Base-by-base conservation (phyloP, 2,888 invertebrate genomes). In the Sarcophaga caerulescens region DNA sequence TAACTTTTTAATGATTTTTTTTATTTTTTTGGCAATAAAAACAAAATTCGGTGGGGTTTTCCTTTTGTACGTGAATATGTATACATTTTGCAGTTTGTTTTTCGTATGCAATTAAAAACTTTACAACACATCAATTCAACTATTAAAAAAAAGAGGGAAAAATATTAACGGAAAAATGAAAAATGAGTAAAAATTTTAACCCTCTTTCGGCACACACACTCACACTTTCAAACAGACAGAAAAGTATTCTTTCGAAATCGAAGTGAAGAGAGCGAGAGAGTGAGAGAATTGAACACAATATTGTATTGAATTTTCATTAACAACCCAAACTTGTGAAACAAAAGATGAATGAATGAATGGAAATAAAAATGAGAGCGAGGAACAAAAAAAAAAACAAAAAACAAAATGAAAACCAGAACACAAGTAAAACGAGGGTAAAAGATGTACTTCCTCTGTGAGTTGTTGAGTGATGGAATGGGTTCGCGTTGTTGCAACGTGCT, bases 221-320 rank as follows among this genome's bases (percentile, higher is more conserved):
- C 35, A 2, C 68, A 25, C 66, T n/a, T n/a, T n/a, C n/a, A n/a
- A n/a, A 66, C 45, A 52, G 59, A 35, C 35, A 35, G 35, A 35
- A 35, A 35, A 35, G 10, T 10, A 10, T 35, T 10, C 6, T 35
- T 35, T 44, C 17, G 45, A 77, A 77, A n/a, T 6, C 19, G 63
- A 10, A 25, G 21, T 23, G 14, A 63, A 45, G n/a, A 35, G 69
- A 35, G 35, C 8, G 35, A 35, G 35, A 35, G 35, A 6, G 35
- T 1, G 35, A 6, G 6, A 6, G 35, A 68, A 65, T 80, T 77
- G 85, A 76, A 44, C 35, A 81, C 44, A 80, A 81, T 69, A 81
- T 76, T 74, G 81, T 84, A 86, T 84, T 86, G 86, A 78, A 84
- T 86, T 84, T 86, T 84, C 84, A 86, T 86, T 86, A 86, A 74